Conservation (phyloP, 2,888 invertebrate genomes). For the Chymomyza fuscimana region DNA sequence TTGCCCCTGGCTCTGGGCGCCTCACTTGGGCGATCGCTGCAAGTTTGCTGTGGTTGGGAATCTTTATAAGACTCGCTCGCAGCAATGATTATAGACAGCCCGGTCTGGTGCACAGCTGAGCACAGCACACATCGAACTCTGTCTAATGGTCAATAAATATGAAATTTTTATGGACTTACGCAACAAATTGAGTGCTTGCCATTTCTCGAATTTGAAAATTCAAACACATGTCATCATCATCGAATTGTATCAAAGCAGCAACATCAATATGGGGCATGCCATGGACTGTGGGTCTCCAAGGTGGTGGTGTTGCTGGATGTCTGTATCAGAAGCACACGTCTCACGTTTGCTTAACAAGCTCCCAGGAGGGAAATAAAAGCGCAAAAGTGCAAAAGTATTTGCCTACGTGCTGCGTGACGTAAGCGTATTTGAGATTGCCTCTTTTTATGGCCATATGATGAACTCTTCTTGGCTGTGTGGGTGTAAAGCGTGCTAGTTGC, state of each 20-base stretch:
- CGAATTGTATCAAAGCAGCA: background rate
- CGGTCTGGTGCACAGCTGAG: conserved; percentile 51
- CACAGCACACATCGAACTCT: conserved; percentile 36
- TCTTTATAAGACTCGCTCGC: background rate
- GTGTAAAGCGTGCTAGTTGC: background rate
- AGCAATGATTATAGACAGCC: conserved; percentile 12
- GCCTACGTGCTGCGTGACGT: conserved; percentile 67
- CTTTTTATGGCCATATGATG: conserved; percentile 34
- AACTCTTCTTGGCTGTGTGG: conserved; percentile 8
- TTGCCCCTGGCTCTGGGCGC: conserved; percentile 43
- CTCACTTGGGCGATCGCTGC: background rate
- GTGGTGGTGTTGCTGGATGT: background rate
- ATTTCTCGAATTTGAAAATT: conserved; percentile 60
- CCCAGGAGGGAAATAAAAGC: conserved; percentile 75
- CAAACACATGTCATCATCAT: conserved; percentile 32
- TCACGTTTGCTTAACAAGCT: conserved; percentile 75
- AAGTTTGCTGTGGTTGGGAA: background rate
- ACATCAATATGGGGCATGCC: conserved; percentile 15
- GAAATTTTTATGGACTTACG: conserved; percentile 73
- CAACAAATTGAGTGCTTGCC: conserved; percentile 41
- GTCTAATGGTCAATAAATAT: conserved; percentile 76
- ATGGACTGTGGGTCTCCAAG: conserved; percentile 33
- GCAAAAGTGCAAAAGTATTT: conserved; percentile 68
- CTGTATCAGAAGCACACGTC: conserved; percentile 4
- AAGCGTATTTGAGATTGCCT: conserved; percentile 7